phyloP scores from a whole-genome alignment of 1,140 invertebrate species.

The Solenopsis invicta region DNA sequence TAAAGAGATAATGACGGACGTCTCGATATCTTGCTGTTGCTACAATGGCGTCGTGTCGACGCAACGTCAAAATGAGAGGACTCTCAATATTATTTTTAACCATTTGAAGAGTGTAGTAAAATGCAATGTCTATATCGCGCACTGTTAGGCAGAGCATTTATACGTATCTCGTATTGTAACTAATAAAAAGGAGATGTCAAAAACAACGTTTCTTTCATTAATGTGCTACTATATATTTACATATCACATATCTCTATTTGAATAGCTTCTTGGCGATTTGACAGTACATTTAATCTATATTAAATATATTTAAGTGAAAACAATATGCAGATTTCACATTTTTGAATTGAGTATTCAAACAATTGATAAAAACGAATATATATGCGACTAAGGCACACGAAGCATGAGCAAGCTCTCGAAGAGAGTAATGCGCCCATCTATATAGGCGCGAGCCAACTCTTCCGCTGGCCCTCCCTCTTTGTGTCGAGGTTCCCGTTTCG shows the following conservation, averaged over 20 bases:
- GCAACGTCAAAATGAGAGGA: neutral
- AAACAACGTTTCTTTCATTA: neutral
- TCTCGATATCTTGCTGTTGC: neutral
- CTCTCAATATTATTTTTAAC: neutral
- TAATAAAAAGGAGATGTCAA: neutral
- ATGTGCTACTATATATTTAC: neutral
- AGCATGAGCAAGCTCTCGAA: conserved; percentile 27
- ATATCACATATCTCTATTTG: neutral
- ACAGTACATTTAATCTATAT: neutral
- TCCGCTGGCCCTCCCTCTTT: conserved; percentile 49
- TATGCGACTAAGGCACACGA: neutral
- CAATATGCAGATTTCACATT: neutral
- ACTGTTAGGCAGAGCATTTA: neutral
- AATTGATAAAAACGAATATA: conserved; percentile 1
- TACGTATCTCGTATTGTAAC: neutral
- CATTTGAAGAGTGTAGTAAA: neutral
- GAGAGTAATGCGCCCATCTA: conserved; percentile 49
- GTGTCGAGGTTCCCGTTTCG: conserved; percentile 68
- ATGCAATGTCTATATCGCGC: neutral
- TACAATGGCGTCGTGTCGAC: neutral
- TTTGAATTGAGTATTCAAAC: neutral
- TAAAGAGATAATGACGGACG: neutral
- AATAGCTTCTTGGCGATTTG: neutral
- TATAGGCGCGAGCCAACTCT: conserved; percentile 70
- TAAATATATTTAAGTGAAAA: neutral